Evolutionary conservation across 1,140 invertebrate species (phyloP), one percentile per base, ranked within the genome.

Genomic region (Phortica variegata): DNA sequence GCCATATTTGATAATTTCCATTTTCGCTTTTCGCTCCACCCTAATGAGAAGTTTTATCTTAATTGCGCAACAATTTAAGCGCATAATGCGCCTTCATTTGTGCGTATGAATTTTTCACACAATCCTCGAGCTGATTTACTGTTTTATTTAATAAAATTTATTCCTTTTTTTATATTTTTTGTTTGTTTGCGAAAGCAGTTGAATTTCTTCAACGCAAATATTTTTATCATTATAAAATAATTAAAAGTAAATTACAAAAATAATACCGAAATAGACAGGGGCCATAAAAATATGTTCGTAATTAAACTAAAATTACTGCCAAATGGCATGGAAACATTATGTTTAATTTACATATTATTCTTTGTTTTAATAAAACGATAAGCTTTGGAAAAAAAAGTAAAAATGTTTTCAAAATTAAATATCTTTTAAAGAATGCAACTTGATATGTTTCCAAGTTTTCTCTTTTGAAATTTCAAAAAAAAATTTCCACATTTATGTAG

Each of bases 11-110:
- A 31, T 52, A 19, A 13, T 34, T 48, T 40, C 38, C 38, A 40
- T 46, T 47, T 43, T 39, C 49, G 32, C 20, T 16, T 1, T 5
- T 17, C 9, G 8, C 17, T 19, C 8, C 9, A 19, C 31, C 7
- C 37, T 43, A 16, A 15, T 6, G 17, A 26, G 4, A 21, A 3
- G 21, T 46, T 51, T 49, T 42, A 15, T 44, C 49, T 57, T 63
- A 63, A 60, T 65, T 65, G 57, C 58, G 46, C 54, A 54, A 60
- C 61, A 65, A 57, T 65, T 65, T 65, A 55, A 65, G 61, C 54
- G 54, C 57, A 63, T 65, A 57, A 63, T 65, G 18, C 51, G 33
- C 7, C 16, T 39, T 18, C 23, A 50, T 44, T 45, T 31, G 60
- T 39, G 19, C 47, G 45, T 49, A 42, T 49, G 44, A n/a, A n/a